A percentile compares a stretch with the other conserved stretches of the same genome.
Evolutionary conservation across 2,113 vertebrate genomes (phyloP).

Genomic region (Ctenomys sociabilis): DNA sequence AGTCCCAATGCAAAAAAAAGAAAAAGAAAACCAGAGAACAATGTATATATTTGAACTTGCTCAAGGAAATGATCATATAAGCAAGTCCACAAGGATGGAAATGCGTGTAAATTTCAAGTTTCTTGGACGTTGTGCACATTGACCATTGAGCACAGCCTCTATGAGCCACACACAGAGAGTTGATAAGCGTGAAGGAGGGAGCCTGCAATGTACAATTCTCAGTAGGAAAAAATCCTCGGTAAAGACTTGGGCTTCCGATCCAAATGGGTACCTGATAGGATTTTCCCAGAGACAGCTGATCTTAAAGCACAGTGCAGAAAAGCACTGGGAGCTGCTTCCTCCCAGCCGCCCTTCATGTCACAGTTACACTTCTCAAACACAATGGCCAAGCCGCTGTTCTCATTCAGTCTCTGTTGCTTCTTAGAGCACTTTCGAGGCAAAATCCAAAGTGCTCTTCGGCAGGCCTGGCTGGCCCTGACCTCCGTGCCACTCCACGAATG

Average conservation of each 20-base stretch:
- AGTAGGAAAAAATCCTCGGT: not conserved
- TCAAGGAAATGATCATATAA: not conserved
- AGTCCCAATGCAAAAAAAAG: not conserved
- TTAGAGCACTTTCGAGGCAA: not conserved
- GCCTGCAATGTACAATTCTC: not conserved
- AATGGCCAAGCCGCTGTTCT: not conserved
- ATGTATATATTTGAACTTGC: not conserved
- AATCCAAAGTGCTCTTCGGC: not conserved
- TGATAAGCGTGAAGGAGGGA: not conserved
- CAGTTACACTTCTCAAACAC: not conserved
- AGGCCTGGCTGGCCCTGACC: not conserved
- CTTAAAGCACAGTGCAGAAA: not conserved
- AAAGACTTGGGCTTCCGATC: not conserved
- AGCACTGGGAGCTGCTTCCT: not conserved
- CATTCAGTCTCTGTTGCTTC: not conserved
- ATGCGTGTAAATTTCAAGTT: not conserved
- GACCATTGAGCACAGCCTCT: not conserved
- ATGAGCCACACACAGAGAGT: not conserved
- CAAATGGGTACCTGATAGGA: not conserved
- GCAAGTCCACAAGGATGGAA: not conserved
- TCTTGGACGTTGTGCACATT: not conserved
- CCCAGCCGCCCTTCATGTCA: not conserved
- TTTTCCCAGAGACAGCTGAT: not conserved
- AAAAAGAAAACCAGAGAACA: not conserved
- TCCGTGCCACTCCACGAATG: accelerated